Conservation (phyloP, 2,113 vertebrate genomes). For the Felis chaus region DNA sequence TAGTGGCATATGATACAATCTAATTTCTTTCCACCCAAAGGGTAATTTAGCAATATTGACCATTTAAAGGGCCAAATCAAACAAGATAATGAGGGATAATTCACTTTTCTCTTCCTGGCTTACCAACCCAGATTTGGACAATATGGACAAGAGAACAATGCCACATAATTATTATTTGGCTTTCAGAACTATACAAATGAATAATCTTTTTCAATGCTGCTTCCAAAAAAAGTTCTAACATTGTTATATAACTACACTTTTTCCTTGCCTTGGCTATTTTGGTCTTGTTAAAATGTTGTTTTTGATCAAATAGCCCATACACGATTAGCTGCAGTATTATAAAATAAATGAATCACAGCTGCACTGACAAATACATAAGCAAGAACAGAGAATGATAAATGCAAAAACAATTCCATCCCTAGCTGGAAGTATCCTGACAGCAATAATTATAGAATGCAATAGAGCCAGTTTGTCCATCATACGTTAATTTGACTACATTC, state of each 20-base stretch:
- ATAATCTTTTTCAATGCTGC: constrained; percentile 36
- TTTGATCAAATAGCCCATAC: constrained; percentile 79
- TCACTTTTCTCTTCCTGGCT: constrained; percentile 38
- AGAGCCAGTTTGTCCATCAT: background rate
- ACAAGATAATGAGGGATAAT: constrained; percentile 57
- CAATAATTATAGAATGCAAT: constrained; percentile 29
- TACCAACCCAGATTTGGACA: background rate
- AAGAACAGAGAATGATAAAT: background rate
- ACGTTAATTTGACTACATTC: background rate
- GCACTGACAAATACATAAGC: constrained; percentile 55
- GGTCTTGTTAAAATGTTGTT: constrained; percentile 73
- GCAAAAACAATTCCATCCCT: background rate
- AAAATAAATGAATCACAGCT: constrained; percentile 70
- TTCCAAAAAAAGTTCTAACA: constrained; percentile 65
- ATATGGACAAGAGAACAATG: constrained; percentile 21
- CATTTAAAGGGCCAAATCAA: constrained; percentile 62
- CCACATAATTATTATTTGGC: constrained; percentile 69
- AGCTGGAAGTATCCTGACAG: background rate
- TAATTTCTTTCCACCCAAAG: constrained; percentile 69
- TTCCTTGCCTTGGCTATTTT: constrained; percentile 74
- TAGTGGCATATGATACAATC: background rate
- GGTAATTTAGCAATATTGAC: constrained; percentile 58
- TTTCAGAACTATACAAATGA: constrained; percentile 60
- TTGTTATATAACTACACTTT: constrained; percentile 61
- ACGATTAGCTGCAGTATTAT: constrained; percentile 67